Conservation (phyloP, 2,888 invertebrate genomes). For the Hermaeophaga mercurialis region DNA sequence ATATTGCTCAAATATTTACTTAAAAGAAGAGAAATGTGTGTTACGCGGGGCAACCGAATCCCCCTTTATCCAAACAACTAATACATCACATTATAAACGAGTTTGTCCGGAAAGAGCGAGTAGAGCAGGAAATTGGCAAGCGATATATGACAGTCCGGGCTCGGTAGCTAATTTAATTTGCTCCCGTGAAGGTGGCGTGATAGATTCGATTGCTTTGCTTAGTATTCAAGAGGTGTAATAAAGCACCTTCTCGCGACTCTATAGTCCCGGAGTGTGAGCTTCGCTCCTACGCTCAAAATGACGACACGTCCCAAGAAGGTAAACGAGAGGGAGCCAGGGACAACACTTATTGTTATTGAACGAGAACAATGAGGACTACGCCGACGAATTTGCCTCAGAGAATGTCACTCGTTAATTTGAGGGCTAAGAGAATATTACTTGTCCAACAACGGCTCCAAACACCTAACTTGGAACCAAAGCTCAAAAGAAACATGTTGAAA, state of each 20-base stretch:
- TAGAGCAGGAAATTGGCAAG: conserved; percentile 50
- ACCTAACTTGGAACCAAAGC: neutral
- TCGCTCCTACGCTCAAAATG: conserved; percentile 37
- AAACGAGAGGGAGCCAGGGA: conserved; percentile 33
- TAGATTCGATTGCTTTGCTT: conserved; percentile 48
- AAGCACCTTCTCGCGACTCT: conserved; percentile 25
- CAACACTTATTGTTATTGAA: conserved; percentile 20
- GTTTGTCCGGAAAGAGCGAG: conserved; percentile 34
- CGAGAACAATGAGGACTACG: neutral
- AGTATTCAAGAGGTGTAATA: conserved; percentile 39
- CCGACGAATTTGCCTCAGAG: conserved; percentile 1
- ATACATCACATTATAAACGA: conserved; percentile 38
- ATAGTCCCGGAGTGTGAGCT: conserved; percentile 19
- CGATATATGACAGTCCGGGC: conserved; percentile 50
- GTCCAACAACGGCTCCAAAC: neutral
- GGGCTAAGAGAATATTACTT: conserved; percentile 2
- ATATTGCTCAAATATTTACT: neutral
- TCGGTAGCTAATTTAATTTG: conserved; percentile 52
- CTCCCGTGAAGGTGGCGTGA: conserved; percentile 45
- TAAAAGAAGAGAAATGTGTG: neutral
- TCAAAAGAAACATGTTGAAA: no score
- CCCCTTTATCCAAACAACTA: conserved; percentile 32
- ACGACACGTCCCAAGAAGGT: conserved; percentile 44
- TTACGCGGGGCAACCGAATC: conserved; percentile 6
- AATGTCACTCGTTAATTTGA: conserved; percentile 4